Evolutionary conservation across 2,113 vertebrate genomes (phyloP).

Genomic region (Chaetura pelagica): DNA sequence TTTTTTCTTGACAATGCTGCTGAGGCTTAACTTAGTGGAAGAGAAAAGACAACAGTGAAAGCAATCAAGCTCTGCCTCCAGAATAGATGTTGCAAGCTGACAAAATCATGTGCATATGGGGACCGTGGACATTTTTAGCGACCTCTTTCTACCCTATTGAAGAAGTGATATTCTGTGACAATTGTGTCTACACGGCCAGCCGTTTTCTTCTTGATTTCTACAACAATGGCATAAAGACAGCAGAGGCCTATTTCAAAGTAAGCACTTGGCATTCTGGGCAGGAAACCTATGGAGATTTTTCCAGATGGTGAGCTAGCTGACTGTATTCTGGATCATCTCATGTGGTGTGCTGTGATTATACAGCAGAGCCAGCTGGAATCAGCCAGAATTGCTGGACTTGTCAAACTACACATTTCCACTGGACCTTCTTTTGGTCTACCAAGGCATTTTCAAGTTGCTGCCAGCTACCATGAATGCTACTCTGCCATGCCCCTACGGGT

Average conservation of each 20-base stretch:
- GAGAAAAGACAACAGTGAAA: background rate
- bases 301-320: constrained; percentile 14
- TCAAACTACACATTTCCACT: background rate
- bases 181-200: constrained; percentile 6
- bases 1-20: background rate
- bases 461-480: background rate
- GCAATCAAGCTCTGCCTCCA: background rate
- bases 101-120: background rate
- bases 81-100: constrained; percentile 5
- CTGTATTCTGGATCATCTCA: background rate
- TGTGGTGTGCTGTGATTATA: background rate
- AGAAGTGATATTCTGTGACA: constrained; percentile 51
- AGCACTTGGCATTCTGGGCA: constrained; percentile 3
- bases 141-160: constrained; percentile 16
- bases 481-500: background rate
- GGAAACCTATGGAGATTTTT: background rate
- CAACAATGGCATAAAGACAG: constrained; percentile 15
- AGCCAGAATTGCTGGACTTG: background rate
- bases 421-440: background rate
- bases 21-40: background rate
- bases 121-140: background rate
- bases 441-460: background rate
- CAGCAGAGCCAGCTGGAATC: background rate
- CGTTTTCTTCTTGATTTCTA: constrained; percentile 31
- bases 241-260: background rate